Percentiles rank a stretch among this genome's conserved stretches.
Conservation (phyloP, 2,113 vertebrate species). For the Salvator merianae region DNA sequence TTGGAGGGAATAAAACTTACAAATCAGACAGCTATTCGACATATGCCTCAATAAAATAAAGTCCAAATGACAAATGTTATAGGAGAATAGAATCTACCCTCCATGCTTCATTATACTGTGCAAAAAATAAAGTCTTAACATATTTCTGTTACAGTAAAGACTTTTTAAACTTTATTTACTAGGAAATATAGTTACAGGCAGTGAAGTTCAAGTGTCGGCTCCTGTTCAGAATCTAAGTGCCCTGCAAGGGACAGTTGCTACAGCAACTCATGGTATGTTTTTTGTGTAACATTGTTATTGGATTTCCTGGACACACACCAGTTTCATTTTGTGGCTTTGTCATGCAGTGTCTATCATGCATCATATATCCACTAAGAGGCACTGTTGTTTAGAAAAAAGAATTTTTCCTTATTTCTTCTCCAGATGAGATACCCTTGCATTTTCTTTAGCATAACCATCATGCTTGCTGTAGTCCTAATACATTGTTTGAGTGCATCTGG, state of each 20-base stretch:
- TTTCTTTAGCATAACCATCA: not conserved
- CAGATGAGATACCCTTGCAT: not conserved
- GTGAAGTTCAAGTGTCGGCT: constrained; percentile 77
- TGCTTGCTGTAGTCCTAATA: not conserved
- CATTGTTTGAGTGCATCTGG: constrained; percentile 17
- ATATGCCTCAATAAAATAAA: not conserved
- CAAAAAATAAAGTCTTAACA: not conserved
- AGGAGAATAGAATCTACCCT: not conserved
- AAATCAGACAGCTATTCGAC: not conserved
- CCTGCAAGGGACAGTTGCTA: constrained; percentile 81
- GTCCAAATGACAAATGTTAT: not conserved
- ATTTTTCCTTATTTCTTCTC: not conserved
- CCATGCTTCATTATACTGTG: constrained; percentile 6
- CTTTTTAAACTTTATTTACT: constrained; percentile 68
- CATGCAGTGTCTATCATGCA: constrained; percentile 47
- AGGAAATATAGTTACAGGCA: constrained; percentile 82
- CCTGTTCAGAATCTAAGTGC: constrained; percentile 81
- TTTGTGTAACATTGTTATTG: constrained; percentile 18
- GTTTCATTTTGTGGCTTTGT: constrained; percentile 39
- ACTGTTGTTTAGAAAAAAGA: constrained; percentile 67
- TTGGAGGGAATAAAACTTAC: not conserved
- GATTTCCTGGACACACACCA: constrained; percentile 8
- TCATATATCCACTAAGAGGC: constrained; percentile 72
- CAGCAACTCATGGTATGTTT: constrained; percentile 38
- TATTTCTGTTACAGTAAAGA: constrained; percentile 48